phyloP scores from a whole-genome alignment of 2,113 vertebrate species.

The Bubo scandiacus region DNA sequence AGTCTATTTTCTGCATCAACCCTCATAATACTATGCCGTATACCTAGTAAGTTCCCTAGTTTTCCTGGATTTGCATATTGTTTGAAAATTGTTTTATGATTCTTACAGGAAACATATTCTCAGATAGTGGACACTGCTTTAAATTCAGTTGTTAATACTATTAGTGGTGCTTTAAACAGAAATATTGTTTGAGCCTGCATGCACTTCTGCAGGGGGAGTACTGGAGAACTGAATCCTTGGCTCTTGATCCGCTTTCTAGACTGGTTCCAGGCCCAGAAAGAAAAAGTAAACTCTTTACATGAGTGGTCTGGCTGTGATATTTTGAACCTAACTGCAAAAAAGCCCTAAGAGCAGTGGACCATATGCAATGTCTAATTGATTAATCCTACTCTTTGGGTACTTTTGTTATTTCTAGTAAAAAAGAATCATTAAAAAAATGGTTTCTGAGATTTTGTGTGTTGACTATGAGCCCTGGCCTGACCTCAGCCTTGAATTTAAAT shows the following conservation, averaged over 20 bases:
- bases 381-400: conserved; percentile 29
- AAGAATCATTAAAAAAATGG: conserved; percentile 7
- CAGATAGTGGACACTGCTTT: not conserved
- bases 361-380: conserved; percentile 12
- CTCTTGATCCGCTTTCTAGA: not conserved
- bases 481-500: conserved; percentile 58
- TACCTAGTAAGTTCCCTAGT: not conserved
- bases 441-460: conserved; percentile 50
- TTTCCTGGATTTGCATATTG: not conserved
- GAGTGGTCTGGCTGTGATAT: not conserved
- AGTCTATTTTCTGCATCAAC: not conserved
- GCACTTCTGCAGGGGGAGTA: not conserved
- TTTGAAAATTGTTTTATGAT: not conserved
- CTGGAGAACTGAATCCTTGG: not conserved
- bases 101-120: not conserved
- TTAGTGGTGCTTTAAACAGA: not conserved
- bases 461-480: conserved; percentile 55
- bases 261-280: not conserved
- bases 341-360: not conserved
- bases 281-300: not conserved
- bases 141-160: not conserved
- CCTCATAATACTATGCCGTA: not conserved
- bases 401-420: conserved; percentile 43
- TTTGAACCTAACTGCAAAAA: not conserved
- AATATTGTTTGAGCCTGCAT: not conserved